phyloP scores from a whole-genome alignment of 2,888 invertebrate genomes.

The Mystacides longicornis region DNA sequence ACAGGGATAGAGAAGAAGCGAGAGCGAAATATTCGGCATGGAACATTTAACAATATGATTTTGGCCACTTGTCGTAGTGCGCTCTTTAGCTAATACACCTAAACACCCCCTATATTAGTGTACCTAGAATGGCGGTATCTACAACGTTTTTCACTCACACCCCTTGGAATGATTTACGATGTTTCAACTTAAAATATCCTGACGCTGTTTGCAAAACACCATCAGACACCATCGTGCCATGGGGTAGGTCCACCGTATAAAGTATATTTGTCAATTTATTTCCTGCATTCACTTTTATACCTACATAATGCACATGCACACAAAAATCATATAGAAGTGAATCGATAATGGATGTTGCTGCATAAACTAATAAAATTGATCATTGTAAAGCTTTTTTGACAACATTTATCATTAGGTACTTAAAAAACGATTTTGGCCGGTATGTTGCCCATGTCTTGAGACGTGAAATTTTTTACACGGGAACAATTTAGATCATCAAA shows the following conservation, averaged over 20 bases:
- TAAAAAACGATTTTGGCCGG: too few relatives aligned
- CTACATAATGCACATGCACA: too few relatives aligned
- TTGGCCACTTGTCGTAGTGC: neutral
- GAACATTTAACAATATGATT: constrained; percentile 1
- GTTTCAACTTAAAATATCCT: neutral
- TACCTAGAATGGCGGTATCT: neutral
- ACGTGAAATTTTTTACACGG: too few relatives aligned
- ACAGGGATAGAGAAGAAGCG: too few relatives aligned
- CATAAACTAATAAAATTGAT: too few relatives aligned
- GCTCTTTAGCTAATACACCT: neutral
- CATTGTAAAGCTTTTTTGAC: too few relatives aligned
- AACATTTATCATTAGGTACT: too few relatives aligned
- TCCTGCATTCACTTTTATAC: constrained; percentile 3
- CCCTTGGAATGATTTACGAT: neutral
- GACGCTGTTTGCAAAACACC: constrained; percentile 1
- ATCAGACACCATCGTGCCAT: constrained; percentile 2
- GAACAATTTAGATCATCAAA: too few relatives aligned
- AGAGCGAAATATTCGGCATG: neutral
- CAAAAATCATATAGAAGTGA: too few relatives aligned
- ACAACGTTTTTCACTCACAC: neutral
- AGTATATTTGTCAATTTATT: constrained; percentile 11
- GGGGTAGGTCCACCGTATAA: constrained; percentile 7
- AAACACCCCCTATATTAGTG: neutral
- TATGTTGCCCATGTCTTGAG: too few relatives aligned
- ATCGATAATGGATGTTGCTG: too few relatives aligned